Conservation (phyloP, 2,888 invertebrate genomes). For the Ichneumoninae sp. region DNA sequence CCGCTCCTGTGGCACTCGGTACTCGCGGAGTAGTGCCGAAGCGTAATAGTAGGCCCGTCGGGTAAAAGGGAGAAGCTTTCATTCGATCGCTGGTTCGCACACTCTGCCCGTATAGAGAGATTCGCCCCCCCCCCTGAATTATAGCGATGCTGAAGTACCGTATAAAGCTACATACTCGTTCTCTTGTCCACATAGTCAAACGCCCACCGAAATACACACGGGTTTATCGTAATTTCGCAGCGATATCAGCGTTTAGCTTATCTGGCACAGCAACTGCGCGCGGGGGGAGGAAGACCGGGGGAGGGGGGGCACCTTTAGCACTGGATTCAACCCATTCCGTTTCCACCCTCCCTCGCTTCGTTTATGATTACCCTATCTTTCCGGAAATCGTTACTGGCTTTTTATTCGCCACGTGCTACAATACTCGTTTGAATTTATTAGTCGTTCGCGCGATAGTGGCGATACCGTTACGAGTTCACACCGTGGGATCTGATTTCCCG, state of each 20-base stretch:
- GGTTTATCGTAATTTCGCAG: slow-evolving; percentile 64
- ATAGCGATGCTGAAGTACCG: slow-evolving; percentile 33
- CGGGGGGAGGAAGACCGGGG: no score
- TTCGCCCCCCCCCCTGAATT: neutral
- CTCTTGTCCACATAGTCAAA: slow-evolving; percentile 44
- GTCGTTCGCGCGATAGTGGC: slow-evolving; percentile 28
- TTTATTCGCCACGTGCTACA: slow-evolving; percentile 51
- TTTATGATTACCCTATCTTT: slow-evolving; percentile 60
- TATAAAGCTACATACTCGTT: slow-evolving; percentile 48
- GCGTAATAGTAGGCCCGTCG: slow-evolving; percentile 29
- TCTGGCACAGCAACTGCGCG: slow-evolving; percentile 44
- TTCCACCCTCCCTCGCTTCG: slow-evolving; percentile 17
- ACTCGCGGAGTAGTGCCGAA: slow-evolving; percentile 52
- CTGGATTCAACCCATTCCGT: slow-evolving; percentile 14
- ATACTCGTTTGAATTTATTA: slow-evolving; percentile 62
- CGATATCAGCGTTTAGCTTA: slow-evolving; percentile 64
- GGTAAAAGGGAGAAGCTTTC: slow-evolving; percentile 37
- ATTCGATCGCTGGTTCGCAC: slow-evolving; percentile 47
- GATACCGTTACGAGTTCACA: slow-evolving; percentile 28
- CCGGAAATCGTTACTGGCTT: slow-evolving; percentile 57
- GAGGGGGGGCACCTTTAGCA: slow-evolving; percentile 38
- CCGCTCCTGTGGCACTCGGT: slow-evolving; percentile 48
- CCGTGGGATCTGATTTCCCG: slow-evolving; percentile 18
- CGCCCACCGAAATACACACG: slow-evolving; percentile 14
- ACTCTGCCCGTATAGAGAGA: slow-evolving; percentile 18